Base-by-base conservation (phyloP, 1,140 invertebrate genomes). In the Leptinotarsa lineolata region DNA sequence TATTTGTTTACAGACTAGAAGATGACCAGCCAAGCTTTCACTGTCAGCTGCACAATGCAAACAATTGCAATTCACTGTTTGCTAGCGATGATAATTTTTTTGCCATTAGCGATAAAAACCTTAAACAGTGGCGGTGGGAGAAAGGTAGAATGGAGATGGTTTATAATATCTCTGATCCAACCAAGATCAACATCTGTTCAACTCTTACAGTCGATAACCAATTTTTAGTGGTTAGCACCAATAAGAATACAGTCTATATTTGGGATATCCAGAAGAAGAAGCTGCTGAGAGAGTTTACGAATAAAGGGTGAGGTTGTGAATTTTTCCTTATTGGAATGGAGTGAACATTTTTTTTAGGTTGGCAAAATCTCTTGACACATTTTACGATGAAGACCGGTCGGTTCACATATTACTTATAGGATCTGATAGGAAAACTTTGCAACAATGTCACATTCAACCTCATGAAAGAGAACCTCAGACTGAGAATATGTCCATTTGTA, bases 401-500 rank as follows among this genome's bases (percentile, higher is more conserved):
- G 64, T 74, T 12, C 70, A 75, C 63, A 60, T 78, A 15, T 58
- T 74, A 24, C 66, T 78, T 15, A 74, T 76, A 20, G 68, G 75
- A n/a, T 74, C 75, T 1, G 75, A 78, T 70, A 74, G 72, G 18
- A 74, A 72, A 64, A 76, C 24, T 20, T 59, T 78, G 21, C 72
- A 76, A 71, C 75, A 76, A 66, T 78, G 75, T 20, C 64, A 76
- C 22, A 67, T 78, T 2, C 64, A 72, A 15, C 71, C 71, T 12
- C 18, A 48, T 39, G 70, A 73, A 66, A 20, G 59, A 13, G 63
- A 68, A 61, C 68, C 71, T 4, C 24, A 71, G 6, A 61, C 71
- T 54, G 46, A 54, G 21, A 64, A 75, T 45, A 13, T 68, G 21
- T 30, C 74, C 11, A 59, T 54, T 39, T 78, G 75, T 63, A 72